Evolutionary conservation across 1,140 invertebrate species (phyloP), one percentile per base, ranked within the genome.

Genomic region (Protaetia brevitarsis): DNA sequence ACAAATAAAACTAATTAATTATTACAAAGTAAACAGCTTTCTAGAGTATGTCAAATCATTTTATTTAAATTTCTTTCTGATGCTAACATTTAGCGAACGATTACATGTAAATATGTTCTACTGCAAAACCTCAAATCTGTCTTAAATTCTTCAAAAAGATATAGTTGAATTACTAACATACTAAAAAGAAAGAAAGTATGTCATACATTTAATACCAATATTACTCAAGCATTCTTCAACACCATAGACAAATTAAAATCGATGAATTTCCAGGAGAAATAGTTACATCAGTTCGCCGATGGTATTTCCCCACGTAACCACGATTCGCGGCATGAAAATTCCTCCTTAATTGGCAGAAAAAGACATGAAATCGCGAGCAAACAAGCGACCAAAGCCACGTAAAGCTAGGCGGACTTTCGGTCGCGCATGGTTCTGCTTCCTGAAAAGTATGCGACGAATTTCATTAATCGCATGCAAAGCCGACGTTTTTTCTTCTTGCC

Each of bases 281-380:
- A 3, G 6, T 19, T 23, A 19, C 41, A 5, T 37, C 34, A 3
- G 5, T 37, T 6, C 19, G 16, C 11, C 21, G 21, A 23, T 10
- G 26, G 26, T 51, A 51, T 19, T 23, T 51, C 41, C 26, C 41
- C 23, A 3, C 41, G 41, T 23, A 51, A 51, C 41, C 19, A 23
- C 19, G 11, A 51, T 51, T 23, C 19, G n/a, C 31, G 57, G 16
- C 57, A 59, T 31, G 57, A 59, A 59, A 59, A 59, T 59, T 59
- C 57, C 57, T 13, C 26, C 57, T 59, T 59, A 59, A 59, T 59
- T 59, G 57, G 57, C 57, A 59, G 57, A 59, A 59, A 59, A 59
- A 29, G 41, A 51, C 13, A 51, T 23, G 19, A 51, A 51, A 51
- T 51, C 26, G 26, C 41, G 16, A 11, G 41, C 26, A 51, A 45